A percentile compares a stretch with the other conserved stretches of the same genome.
Evolutionary conservation across 30 jellyfish, hydroid and myxozoan species (phyloP).

Genomic region (Clytia hemisphaerica): DNA sequence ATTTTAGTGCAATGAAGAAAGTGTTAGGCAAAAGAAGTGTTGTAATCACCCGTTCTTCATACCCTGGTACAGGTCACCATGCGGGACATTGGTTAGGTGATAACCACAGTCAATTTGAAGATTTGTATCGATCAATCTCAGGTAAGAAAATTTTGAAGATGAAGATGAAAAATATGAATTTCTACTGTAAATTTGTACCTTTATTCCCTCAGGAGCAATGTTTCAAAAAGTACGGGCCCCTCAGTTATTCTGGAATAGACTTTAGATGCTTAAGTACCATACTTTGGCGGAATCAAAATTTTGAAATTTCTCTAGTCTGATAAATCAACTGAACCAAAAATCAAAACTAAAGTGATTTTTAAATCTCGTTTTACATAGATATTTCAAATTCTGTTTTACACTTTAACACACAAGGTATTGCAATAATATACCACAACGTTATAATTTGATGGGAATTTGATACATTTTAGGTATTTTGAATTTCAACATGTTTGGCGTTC

Average conservation of each 20-base stretch:
- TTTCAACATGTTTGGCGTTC: constrained; percentile 85
- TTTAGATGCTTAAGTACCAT: too few relatives aligned
- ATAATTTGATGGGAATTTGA: background rate
- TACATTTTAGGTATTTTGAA: constrained; percentile 59
- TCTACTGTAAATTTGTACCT: too few relatives aligned
- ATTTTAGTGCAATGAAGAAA: constrained; percentile 51
- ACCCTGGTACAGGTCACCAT: constrained; percentile 60
- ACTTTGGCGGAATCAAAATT: too few relatives aligned
- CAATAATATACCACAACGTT: too few relatives aligned
- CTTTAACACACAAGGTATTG: too few relatives aligned
- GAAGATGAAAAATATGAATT: too few relatives aligned
- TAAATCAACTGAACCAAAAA: too few relatives aligned
- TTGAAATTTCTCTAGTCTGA: too few relatives aligned
- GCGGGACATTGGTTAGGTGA: constrained; percentile 99
- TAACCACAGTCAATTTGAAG: constrained; percentile 74
- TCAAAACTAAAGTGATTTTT: background rate
- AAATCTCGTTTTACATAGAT: background rate
- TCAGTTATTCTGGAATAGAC: too few relatives aligned
- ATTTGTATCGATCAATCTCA: constrained; percentile 51
- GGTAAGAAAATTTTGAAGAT: too few relatives aligned
- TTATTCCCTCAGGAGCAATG: too few relatives aligned
- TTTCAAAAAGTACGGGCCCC: too few relatives aligned
- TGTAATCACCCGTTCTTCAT: constrained; percentile 79
- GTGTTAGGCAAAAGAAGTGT: constrained; percentile 63
- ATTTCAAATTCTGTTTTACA: background rate